Base-by-base conservation (phyloP, 1,140 invertebrate genomes). In the Ditylenchus dipsaci region DNA sequence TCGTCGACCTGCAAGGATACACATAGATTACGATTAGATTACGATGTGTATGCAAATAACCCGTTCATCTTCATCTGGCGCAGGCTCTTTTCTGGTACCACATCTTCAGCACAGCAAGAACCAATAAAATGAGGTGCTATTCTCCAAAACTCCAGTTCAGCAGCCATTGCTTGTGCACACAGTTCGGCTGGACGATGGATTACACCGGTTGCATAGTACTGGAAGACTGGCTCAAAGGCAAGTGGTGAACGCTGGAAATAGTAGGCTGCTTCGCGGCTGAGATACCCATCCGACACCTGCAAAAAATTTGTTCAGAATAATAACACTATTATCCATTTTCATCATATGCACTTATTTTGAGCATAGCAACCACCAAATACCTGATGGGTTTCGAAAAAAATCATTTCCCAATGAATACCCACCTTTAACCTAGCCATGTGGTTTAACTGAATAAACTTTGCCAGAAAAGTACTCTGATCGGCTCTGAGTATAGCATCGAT, bases 191-290 rank as follows among this genome's bases (percentile, higher is more conserved):
- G 80, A 68, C 76, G 64, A 63, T 81, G 79, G 19, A 81, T 65
- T 1, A 82, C 80, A 29, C 80, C 80, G 3, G 71, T 77, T 7
- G 79, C 79, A 65, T 81, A 81, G 38, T 78, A 81, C 68, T 81
- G 79, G 67, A 76, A 82, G 17, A 81, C 59, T 13, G 76, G 65
- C 38, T 81, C 80, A 64, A 81, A 81, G 17, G 72, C 69, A 38
- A 61, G 64, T 0, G 79, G 78, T 7, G 80, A 82, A 43, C 80
- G 71, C 74, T 81, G 79, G 59, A 81, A 81, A 58, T 66, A 81
- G 57, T 81, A 81, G 27, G 67, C 47, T 60, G 73, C 53, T 45
- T 79, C 78, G 13, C 69, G 42, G 15, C 23, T 33, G 29, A 81
- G 70, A 65, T 77, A 81, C 7, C 76, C 78, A 69, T 81, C 79